Evolutionary conservation across 1,140 invertebrate genomes (phyloP), one percentile per base, ranked within the genome.

Genomic region (Helicoverpa zea): DNA sequence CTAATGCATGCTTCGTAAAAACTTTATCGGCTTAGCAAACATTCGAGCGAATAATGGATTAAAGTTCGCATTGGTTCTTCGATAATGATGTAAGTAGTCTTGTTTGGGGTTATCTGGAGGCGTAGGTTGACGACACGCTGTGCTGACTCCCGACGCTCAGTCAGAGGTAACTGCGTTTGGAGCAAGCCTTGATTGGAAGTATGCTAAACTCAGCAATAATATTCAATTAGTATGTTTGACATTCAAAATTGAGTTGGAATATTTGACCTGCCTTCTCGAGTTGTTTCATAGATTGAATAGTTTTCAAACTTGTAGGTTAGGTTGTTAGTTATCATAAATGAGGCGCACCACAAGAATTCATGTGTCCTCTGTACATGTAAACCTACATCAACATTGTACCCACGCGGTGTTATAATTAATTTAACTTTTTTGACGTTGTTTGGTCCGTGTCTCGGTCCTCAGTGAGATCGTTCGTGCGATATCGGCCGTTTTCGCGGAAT

Each of bases 401-500:
- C 30, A 73, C 70, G 12, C 52, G 18, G 29, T 49, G 61, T 49
- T 54, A 68, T 72, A 79, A 79, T 79, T 70, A 70, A 79, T 79
- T 58, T 79, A 59, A 59, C 52, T 59, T 72, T 49, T 75, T 75
- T 61, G 56, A 35, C 14, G 56, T 10, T 16, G 18, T 56, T 23
- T 23, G 70, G 5, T 18, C 73, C 58, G 73, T 75, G 73, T 61
- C 56, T 16, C 51, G 18, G 66, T 23, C 49, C 56, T 16, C 51
- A 13, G 66, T 23, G 51, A 59, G 77, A 79, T 79, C 56, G 68
- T 79, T 72, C 66, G 52, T 79, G 18, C 30, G 77, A 79, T 79
- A 79, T 79, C 77, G 66, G 35, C 11, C 23, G 5, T 63, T 63
- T 80, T 81, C 80, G 75, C 64, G 59, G 80, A 81, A 81, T 72